Conservation (phyloP, 2,888 invertebrate genomes). For the Bhutanitis thaidina region DNA sequence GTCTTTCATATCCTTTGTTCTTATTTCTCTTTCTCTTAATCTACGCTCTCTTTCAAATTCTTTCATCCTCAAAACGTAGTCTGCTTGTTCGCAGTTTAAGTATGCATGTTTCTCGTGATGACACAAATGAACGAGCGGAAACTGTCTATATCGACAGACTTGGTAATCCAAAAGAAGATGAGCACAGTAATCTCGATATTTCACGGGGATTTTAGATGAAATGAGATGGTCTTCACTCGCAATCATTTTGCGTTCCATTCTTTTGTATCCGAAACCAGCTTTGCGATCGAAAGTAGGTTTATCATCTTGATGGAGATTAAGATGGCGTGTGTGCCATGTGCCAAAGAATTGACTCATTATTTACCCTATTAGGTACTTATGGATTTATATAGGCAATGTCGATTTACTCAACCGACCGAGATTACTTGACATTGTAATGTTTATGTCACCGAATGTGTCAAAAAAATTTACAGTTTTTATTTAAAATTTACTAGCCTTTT, state of each 20-base stretch:
- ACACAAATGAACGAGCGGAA: conserved; percentile 85
- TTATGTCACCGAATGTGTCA: no score
- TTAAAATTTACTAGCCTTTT: no score
- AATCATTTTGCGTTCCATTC: conserved; percentile 85
- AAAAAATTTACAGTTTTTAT: no score
- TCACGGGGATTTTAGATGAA: conserved; percentile 84
- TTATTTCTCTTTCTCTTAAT: conserved; percentile 48
- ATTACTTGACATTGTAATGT: no score
- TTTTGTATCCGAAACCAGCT: conserved; percentile 83
- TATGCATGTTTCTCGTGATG: conserved; percentile 86
- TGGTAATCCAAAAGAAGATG: conserved; percentile 84
- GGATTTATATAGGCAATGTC: no score
- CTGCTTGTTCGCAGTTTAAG: conserved; percentile 87
- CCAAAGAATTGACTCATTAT: conserved; percentile 56
- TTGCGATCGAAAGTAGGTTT: conserved; percentile 83
- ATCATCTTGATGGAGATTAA: conserved; percentile 48
- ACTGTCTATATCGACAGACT: conserved; percentile 84
- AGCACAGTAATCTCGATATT: conserved; percentile 90
- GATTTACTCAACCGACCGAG: no score
- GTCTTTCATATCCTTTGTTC: conserved; percentile 31
- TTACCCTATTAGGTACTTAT: background rate
- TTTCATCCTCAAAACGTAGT: conserved; percentile 82
- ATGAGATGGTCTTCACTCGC: conserved; percentile 85
- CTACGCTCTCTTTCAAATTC: conserved; percentile 64
- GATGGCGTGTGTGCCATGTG: conserved; percentile 33